Evolutionary conservation across 2,888 invertebrate genomes (phyloP), one percentile per base, ranked within the genome.

Genomic region (Eupithecia insigniata): DNA sequence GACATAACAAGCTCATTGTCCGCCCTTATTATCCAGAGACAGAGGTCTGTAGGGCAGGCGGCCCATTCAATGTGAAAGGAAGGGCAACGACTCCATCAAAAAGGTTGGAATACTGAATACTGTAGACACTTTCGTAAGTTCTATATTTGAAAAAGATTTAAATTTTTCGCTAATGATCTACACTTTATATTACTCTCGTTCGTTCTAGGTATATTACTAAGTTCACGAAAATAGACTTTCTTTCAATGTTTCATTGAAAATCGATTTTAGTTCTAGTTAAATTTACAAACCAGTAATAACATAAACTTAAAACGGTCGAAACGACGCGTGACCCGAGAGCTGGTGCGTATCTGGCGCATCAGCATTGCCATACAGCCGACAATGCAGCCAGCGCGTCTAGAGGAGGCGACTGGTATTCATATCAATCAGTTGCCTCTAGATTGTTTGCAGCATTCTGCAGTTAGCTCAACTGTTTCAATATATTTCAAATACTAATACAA

Each of bases 11-110:
- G 72, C 72, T 70, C 64, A 71, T 75, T 74, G 69, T 73, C 58
- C 60, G 69, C 73, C 76, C 79, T 80, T 79, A 77, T 83, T 83
- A 81, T 71, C 58, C 43, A 39, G 26, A 74, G 62, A 70, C 70
- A 73, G 74, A 74, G 74, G 74, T 75, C 78, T 76, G 71, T 75
- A 71, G 76, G 79, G 43, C 71, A 76, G 79, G 43, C 71, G 66
- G 70, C 71, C 66, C 60, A 67, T 72, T 72, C 72, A 74, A 72
- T 73, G 74, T 73, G 61, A 62, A 69, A 73, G 73, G 73, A 78
- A 79, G 77, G 74, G 70, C 70, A 46, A 73, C 72, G 60, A 61
- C 71, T 69, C n/a, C 58, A 67, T 32, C n/a, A 14, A 65, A 39
- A 14, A 36, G 58, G 28, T 30, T 28, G n/a, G 4, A 18, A 28